Evolutionary conservation across 2,797 vertebrate species (phyloP).

Genomic region (Apogon hyalosoma): DNA sequence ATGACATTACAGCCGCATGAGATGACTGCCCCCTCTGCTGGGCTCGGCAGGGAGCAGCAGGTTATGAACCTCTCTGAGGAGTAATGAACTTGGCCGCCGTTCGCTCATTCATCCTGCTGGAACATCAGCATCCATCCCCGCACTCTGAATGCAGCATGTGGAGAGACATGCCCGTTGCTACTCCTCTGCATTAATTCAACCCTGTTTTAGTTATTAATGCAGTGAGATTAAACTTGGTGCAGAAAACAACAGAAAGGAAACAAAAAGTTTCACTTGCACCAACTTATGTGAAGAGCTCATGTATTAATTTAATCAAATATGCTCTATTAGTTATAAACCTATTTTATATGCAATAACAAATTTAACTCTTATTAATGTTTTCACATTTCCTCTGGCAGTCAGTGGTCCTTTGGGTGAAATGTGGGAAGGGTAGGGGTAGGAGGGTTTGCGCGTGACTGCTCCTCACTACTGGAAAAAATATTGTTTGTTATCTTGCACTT

Average conservation of each 20-base stretch:
- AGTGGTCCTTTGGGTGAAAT: constrained; percentile 34
- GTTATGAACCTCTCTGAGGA: constrained; percentile 18
- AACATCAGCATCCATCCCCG: background rate
- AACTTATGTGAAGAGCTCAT: constrained; percentile 22
- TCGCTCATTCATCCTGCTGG: background rate
- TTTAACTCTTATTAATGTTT: constrained; percentile 25
- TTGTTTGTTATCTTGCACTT: constrained; percentile 56
- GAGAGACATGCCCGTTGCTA: background rate
- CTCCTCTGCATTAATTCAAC: background rate
- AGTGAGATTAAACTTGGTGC: background rate
- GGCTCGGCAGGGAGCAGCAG: constrained; percentile 56
- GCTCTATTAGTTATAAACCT: constrained; percentile 4
- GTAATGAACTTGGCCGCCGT: constrained; percentile 11
- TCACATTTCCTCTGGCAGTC: constrained; percentile 16
- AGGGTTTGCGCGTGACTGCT: constrained; percentile 31
- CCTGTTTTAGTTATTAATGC: background rate
- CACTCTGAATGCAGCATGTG: background rate
- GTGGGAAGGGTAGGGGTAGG: background rate
- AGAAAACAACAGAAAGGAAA: background rate
- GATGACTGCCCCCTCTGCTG: constrained; percentile 78
- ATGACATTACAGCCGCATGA: constrained; percentile 44
- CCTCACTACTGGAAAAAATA: constrained; percentile 34
- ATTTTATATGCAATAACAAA: constrained; percentile 39
- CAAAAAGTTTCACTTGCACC: background rate
- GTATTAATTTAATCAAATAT: constrained; percentile 31